Conservation (phyloP, 2,888 invertebrate genomes). For the Lapara coniferarum region DNA sequence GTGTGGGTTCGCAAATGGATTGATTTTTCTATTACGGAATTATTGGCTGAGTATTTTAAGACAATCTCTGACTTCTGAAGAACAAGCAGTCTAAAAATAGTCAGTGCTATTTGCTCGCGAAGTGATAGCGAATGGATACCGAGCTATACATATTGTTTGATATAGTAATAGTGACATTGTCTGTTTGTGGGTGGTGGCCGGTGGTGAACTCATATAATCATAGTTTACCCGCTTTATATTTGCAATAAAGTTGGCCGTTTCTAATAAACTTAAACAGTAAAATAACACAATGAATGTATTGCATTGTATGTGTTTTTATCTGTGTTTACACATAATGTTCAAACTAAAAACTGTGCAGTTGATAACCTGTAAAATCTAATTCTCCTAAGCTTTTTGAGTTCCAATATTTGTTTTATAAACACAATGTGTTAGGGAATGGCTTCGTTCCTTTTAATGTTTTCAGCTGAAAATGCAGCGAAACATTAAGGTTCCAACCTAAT, state of each 20-base stretch:
- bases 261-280: too few species aligned
- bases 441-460: constrained; percentile 13
- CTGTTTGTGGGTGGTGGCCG: too few species aligned
- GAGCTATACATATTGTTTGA: background rate
- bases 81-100: background rate
- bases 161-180: too few species aligned
- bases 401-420: background rate
- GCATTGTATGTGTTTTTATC: too few species aligned
- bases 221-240: too few species aligned
- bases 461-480: constrained; percentile 16
- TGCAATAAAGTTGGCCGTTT: too few species aligned
- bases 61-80: background rate
- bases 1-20: too few species aligned
- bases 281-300: too few species aligned
- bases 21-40: too few species aligned
- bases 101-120: background rate
- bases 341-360: constrained; percentile 1
- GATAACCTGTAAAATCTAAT: background rate
- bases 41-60: background rate
- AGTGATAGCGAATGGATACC: background rate
- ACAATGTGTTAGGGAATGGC: background rate
- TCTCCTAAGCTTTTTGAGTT: background rate
- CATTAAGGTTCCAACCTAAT: constrained; percentile 35
- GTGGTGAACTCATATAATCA: too few species aligned
- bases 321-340: background rate